Base-by-base conservation (phyloP, 2,113 vertebrate species). In the Podarcis muralis region DNA sequence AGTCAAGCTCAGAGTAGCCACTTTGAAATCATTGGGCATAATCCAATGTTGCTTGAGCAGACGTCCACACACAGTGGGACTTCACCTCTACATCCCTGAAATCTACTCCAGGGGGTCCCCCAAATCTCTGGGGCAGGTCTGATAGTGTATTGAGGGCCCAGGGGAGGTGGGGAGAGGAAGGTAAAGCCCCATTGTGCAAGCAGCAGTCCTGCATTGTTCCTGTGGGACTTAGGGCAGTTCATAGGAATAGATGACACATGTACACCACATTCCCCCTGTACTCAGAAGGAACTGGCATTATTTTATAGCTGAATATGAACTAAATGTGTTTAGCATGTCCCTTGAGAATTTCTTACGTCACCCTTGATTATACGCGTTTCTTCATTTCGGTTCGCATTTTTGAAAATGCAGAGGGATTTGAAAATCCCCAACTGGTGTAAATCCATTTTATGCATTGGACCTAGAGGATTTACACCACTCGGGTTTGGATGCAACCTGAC, bases 251-350 rank as follows among this genome's bases (percentile, higher is more conserved):
- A 30, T 81, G 1, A 74, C 12, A 53, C 48, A 22, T 37, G 62
- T 62, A 27, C 13, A 18, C 79, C 9, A 5, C 1, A 81, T 2
- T 86, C 27, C 71, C 0, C 37, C 32, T 1, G 84, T 1, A 25
- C 79, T 83, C 72, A 12, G 1, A 79, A 72, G 62, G 88, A 84
- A 79, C 35, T 89, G 62, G 62, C 27, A 0, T 37, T 89, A 77
- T 81, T 88, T 88, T 88, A 32, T 92, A 92, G 80, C 48, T 83
- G 72, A 30, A 37, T 23, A 9, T 0, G 87, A 87, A 86, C 59
- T 62, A 68, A 32, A 25, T 35, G 68, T 6, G 53, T 66, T 78
- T 57, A 79, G 76, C 74, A 76, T 48, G 27, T 35, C 20, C 0
- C 1, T 77, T 23, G n/a, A 62, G 72, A 6, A 0, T 71, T 75